Evolutionary conservation across 2,797 vertebrate species (phyloP), one percentile per base, ranked within the genome.

Genomic region (Microcaecilia unicolor): DNA sequence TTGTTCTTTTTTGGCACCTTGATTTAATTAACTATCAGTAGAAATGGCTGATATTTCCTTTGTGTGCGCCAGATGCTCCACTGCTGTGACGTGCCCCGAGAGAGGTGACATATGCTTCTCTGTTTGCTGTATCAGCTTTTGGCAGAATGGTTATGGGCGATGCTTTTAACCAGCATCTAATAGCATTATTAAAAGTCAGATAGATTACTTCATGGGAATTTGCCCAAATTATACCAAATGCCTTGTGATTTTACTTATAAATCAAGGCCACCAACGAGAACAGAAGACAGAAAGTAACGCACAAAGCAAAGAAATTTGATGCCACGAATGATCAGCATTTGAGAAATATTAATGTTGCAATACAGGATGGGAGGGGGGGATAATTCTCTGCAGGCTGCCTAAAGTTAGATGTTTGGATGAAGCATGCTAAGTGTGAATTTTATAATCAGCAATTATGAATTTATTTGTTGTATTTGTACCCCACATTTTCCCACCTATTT

Each of bases 11-110:
- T 22, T 2, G 58, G 38, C 31, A 17, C 37, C 39, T 28, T 55
- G 51, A 51, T 62, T 56, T 55, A 64, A 59, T 59, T 48, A 65
- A 48, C 38, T 35, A 58, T 57, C 58, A 51, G 15, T 38, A 31
- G 41, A 35, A 19, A 30, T 54, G 62, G 34, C 46, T 33, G 37
- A 20, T 9, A 15, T 0, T 10, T 30, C 14, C 37, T 12, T 31
- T 41, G 47, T 55, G 13, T 42, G 44, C 34, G 36, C 30, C 31
- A 29, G 55, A 50, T 12, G 18, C 25, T 5, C 13, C 30, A 39
- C 4, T 25, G 31, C 3, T 0, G 55, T 7, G 44, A 42, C 18
- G 37, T 34, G 25, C 38, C 39, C 6, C 47, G 10, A 0, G 37
- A 35, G 50, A 35, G 31, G 5, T 24, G 7, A 3, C 0, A 0